Evolutionary conservation across 2,113 vertebrate species (phyloP).

Genomic region (Syngnathus typhle): DNA sequence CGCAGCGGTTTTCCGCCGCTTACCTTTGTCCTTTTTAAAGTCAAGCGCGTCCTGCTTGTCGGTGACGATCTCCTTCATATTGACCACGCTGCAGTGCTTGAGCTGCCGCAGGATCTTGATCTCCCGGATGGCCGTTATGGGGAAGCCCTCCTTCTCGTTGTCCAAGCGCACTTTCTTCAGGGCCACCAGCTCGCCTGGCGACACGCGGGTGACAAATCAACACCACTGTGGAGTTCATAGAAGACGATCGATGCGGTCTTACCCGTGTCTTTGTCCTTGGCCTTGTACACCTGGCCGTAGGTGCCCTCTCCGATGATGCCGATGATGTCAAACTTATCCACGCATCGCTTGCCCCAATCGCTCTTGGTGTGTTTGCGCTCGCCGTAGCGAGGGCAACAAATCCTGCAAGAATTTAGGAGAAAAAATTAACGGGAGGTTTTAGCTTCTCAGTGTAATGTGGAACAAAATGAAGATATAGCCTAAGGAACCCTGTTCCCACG

Average conservation of each 20-base stretch:
- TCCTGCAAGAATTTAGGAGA: conserved; percentile 66
- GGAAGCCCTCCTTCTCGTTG: conserved; percentile 98
- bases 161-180: conserved; percentile 96
- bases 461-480: neutral
- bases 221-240: neutral
- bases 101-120: conserved; percentile 96
- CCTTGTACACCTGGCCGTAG: conserved; percentile 97
- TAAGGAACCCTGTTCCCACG: no score
- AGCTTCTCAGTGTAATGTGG: neutral
- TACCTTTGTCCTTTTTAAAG: conserved; percentile 99
- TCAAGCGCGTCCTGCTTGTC: conserved; percentile 98
- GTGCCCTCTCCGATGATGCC: conserved; percentile 97
- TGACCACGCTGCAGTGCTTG: conserved; percentile 94
- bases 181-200: conserved; percentile 87
- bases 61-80: conserved; percentile 99
- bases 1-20: neutral
- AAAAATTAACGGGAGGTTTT: neutral
- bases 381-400: conserved; percentile 96
- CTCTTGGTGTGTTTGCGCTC: conserved; percentile 92
- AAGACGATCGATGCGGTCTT: conserved; percentile 3
- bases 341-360: conserved; percentile 97
- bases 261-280: conserved; percentile 98
- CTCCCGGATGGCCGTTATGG: conserved; percentile 96
- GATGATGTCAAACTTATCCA: conserved; percentile 97
- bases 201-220: neutral